These are phyloP conservation scores for Acridotheres tristis DNA, from an alignment of 2,797 vertebrate species.

Conservation along the genomic window DNA sequence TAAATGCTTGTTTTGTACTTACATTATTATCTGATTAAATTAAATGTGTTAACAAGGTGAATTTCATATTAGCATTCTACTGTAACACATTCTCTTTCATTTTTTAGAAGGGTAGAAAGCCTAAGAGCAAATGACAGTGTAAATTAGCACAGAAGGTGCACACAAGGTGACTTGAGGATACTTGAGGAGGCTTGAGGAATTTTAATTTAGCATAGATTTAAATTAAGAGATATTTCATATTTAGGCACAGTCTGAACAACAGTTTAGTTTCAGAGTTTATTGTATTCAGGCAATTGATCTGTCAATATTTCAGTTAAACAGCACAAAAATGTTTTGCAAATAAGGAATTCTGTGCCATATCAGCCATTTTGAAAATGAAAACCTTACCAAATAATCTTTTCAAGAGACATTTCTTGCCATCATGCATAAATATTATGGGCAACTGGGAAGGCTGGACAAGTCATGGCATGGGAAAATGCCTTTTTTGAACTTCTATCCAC, in stretches of 20 bases:
- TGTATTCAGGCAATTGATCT: neutral
- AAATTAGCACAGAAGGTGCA: neutral
- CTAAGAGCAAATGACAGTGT: neutral
- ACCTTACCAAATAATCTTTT: neutral
- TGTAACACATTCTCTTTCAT: neutral
- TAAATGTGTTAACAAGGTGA: neutral
- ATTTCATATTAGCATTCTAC: neutral
- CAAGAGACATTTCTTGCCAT: neutral
- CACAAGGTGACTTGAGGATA: neutral
- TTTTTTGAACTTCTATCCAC: neutral
- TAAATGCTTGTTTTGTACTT: neutral
- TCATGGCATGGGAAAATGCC: neutral
- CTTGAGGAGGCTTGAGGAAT: neutral
- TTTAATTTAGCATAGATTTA: neutral
- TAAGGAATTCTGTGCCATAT: neutral
- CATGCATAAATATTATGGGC: neutral
- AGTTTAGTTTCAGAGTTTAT: neutral
- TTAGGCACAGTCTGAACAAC: neutral
- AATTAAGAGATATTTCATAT: neutral
- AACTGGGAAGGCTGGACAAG: neutral
- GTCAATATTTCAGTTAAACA: neutral
- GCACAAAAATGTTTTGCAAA: neutral
- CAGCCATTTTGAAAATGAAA: neutral
- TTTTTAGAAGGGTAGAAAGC: neutral
- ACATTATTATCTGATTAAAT: slow-evolving; percentile 3